phyloP scores from a whole-genome alignment of 2,797 vertebrate genomes.

The Austrolebias charrua region DNA sequence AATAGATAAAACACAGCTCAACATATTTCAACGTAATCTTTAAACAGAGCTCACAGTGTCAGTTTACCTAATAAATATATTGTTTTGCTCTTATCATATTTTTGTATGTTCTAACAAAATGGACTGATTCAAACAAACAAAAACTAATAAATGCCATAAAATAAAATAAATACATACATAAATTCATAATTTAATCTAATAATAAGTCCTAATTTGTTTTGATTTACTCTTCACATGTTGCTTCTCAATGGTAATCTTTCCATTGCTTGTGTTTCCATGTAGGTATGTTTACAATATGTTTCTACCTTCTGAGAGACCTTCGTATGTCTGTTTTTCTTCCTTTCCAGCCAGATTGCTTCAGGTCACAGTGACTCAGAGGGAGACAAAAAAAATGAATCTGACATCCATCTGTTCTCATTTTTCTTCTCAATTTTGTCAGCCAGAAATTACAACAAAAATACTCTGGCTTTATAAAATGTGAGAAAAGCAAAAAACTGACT shows the following conservation, averaged over 20 bases:
- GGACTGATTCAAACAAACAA: no score
- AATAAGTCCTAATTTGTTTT: constrained; percentile 27
- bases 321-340: constrained; percentile 15
- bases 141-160: no score
- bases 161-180: background rate
- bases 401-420: constrained; percentile 32
- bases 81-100: constrained; percentile 11
- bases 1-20: no score
- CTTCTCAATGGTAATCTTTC: constrained; percentile 7
- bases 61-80: background rate
- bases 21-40: no score
- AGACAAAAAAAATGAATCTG: constrained; percentile 23
- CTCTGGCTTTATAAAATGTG: constrained; percentile 22
- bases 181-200: constrained; percentile 26
- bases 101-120: background rate
- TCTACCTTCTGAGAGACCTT: constrained; percentile 17
- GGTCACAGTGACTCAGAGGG: constrained; percentile 48
- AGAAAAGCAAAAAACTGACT: background rate
- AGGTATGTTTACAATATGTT: constrained; percentile 17
- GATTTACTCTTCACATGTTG: constrained; percentile 1
- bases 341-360: constrained; percentile 23
- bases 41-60: no score
- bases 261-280: constrained; percentile 21
- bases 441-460: constrained; percentile 32
- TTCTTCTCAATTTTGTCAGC: constrained; percentile 33